phyloP scores from a whole-genome alignment of 2,888 invertebrate species.

The Rhagophthalmus giganteus region DNA sequence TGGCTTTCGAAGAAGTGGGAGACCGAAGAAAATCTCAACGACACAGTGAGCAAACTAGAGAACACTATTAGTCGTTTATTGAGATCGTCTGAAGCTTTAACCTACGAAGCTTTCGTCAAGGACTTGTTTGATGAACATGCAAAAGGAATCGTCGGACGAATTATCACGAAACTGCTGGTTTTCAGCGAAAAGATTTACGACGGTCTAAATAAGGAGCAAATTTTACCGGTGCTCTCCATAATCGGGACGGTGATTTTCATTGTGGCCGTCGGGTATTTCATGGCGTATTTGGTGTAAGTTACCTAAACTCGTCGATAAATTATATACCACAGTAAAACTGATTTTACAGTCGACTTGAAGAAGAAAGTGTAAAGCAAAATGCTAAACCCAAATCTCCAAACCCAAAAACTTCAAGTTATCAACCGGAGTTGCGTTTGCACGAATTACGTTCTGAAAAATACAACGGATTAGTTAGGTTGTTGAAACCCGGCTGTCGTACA shows the following conservation, averaged over 20 bases:
- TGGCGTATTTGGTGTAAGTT: conserved; percentile 78
- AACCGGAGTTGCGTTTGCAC: conserved; percentile 79
- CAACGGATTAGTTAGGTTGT: conserved; percentile 86
- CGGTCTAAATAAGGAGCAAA: conserved; percentile 74
- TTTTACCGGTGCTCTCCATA: conserved; percentile 77
- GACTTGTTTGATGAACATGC: conserved; percentile 81
- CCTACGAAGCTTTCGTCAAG: conserved; percentile 79
- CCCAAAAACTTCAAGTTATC: conserved; percentile 44
- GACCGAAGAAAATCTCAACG: conserved; percentile 63
- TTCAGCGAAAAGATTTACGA: conserved; percentile 73
- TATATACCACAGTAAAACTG: too few relatives aligned
- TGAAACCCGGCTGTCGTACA: conserved; percentile 95
- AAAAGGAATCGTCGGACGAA: conserved; percentile 69
- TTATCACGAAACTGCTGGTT: conserved; percentile 66
- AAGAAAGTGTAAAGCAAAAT: conserved; percentile 60
- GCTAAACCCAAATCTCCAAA: conserved; percentile 55
- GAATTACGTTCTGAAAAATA: conserved; percentile 94
- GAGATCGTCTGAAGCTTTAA: conserved; percentile 72
- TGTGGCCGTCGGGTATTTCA: conserved; percentile 77
- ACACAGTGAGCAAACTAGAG: conserved; percentile 73
- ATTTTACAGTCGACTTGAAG: conserved; percentile 60
- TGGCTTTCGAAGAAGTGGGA: conserved; percentile 80
- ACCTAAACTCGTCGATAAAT: too few relatives aligned
- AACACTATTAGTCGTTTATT: conserved; percentile 72
- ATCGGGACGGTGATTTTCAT: conserved; percentile 78